Conservation (phyloP, 2,113 vertebrate species). For the Clarias gariepinus region DNA sequence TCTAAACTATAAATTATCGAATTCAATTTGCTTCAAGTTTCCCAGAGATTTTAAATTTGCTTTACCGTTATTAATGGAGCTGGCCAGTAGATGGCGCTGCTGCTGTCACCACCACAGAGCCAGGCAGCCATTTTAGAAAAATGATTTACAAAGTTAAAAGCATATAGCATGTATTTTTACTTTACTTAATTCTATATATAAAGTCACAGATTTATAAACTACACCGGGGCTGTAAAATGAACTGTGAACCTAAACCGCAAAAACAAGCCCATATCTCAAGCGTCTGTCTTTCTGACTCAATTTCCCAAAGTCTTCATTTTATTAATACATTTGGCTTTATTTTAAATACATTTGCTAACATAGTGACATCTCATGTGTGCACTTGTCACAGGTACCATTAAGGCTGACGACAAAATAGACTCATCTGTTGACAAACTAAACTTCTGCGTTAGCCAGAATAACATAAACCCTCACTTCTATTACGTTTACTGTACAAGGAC, state of each 20-base stretch:
- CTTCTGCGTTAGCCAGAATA: not conserved
- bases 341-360: not conserved
- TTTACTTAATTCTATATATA: not conserved
- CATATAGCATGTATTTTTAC: not conserved
- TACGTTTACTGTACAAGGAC: not conserved
- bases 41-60: not conserved
- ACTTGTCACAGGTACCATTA: not conserved
- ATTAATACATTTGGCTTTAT: not conserved
- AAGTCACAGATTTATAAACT: not conserved
- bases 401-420: not conserved
- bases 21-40: not conserved
- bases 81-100: slow-evolving; percentile 1
- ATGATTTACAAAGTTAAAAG: not conserved
- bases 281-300: not conserved
- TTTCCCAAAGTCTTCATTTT: not conserved
- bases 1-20: not conserved
- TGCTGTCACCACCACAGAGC: not conserved
- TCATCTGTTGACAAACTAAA: not conserved
- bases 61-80: not conserved
- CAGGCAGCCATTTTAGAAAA: not conserved
- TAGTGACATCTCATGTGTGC: not conserved
- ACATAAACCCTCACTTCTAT: no score
- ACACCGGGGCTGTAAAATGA: not conserved
- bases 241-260: not conserved
- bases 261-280: not conserved